Percentiles rank a stretch among this genome's conserved stretches.
These are phyloP conservation scores for Aleiodes sp. DNA, from an alignment of 1,140 invertebrate species.

Conservation along the genomic window DNA sequence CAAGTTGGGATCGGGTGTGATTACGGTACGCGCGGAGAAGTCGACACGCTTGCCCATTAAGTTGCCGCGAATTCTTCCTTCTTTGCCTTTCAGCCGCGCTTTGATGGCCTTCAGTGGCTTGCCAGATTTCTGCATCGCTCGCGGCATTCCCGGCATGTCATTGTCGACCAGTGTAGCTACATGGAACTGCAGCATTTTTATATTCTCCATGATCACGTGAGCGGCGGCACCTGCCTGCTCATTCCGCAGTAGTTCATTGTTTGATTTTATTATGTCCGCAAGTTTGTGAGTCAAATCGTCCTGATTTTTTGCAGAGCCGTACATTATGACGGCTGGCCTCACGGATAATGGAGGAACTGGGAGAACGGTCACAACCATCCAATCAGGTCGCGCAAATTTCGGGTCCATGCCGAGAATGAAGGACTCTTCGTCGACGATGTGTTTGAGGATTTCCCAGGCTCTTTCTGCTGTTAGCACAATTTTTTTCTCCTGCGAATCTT, in stretches of 20 bases:
- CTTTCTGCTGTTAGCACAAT: constrained; percentile 92
- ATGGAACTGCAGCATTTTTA: constrained; percentile 98
- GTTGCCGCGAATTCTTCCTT: constrained; percentile 98
- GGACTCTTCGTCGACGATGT: constrained; percentile 97
- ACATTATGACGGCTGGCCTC: constrained; percentile 98
- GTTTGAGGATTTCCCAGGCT: constrained; percentile 96
- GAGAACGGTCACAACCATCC: constrained; percentile 98
- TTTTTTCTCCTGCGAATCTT: constrained; percentile 97
- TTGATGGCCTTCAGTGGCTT: constrained; percentile 98
- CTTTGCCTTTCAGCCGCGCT: constrained; percentile 89
- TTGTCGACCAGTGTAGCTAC: constrained; percentile 98
- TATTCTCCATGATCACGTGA: constrained; percentile 96
- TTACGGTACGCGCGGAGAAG: constrained; percentile 99
- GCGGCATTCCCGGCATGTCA: constrained; percentile 97
- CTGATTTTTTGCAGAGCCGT: constrained; percentile 97
- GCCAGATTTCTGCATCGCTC: constrained; percentile 98
- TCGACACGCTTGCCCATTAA: constrained; percentile 99
- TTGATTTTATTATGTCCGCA: constrained; percentile 98
- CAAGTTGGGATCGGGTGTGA: constrained; percentile 99
- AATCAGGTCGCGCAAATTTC: constrained; percentile 96
- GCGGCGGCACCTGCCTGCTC: constrained; percentile 96
- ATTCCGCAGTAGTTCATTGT: constrained; percentile 95
- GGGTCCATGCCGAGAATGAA: constrained; percentile 96
- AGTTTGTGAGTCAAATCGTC: constrained; percentile 99
- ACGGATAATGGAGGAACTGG: constrained; percentile 95